Conservation (phyloP, 2,113 vertebrate genomes). For the Murina feae region DNA sequence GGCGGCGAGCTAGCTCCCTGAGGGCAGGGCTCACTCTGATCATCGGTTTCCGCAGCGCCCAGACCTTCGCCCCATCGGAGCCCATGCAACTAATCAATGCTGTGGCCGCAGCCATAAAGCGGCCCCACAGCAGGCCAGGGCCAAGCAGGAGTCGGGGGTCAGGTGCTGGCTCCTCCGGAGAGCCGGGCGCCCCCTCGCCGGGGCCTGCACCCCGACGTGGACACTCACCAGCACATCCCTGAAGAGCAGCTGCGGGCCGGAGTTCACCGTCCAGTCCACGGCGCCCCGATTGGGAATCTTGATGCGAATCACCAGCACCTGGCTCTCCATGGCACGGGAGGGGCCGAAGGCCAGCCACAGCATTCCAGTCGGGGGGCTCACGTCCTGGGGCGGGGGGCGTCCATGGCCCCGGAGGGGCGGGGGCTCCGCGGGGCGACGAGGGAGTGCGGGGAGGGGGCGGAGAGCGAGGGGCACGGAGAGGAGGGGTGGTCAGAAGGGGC, state of each 20-base stretch:
- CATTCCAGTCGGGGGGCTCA: slow-evolving; percentile 81
- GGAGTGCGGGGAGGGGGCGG: background rate
- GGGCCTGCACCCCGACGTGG: background rate
- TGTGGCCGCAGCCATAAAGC: background rate
- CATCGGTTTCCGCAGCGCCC: too few relatives aligned
- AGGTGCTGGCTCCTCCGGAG: background rate
- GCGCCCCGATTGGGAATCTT: slow-evolving; percentile 91
- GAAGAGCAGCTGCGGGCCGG: slow-evolving; percentile 91
- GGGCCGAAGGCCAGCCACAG: slow-evolving; percentile 85
- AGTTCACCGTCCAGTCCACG: slow-evolving; percentile 95
- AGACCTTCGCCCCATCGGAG: too few relatives aligned
- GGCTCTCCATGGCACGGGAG: slow-evolving; percentile 87
- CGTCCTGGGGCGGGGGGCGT: slow-evolving; percentile 53
- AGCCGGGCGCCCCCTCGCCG: background rate
- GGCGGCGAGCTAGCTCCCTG: background rate
- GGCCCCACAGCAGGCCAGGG: background rate
- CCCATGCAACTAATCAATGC: too few relatives aligned
- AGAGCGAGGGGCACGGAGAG: too few relatives aligned
- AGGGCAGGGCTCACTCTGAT: background rate
- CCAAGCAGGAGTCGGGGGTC: background rate
- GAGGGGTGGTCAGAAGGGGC: background rate
- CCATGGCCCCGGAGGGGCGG: background rate
- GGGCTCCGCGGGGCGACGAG: background rate
- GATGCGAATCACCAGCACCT: slow-evolving; percentile 95
- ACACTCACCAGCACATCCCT: slow-evolving; percentile 94